Percentiles rank a stretch among this genome's conserved stretches.
Evolutionary conservation across 2,113 vertebrate species (phyloP).

Genomic region (Condylura cristata): DNA sequence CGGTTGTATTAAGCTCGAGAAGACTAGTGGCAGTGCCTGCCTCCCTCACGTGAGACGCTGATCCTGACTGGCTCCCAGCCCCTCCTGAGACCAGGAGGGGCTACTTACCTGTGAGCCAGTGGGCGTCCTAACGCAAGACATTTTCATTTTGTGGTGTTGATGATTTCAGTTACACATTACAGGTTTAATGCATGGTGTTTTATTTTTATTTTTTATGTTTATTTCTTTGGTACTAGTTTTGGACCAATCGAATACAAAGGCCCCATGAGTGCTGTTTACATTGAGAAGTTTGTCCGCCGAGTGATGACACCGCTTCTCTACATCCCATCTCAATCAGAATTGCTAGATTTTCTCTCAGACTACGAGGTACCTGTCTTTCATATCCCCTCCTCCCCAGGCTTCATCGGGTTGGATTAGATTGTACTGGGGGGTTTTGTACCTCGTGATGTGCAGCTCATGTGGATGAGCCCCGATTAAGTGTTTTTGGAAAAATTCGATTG

Average conservation of each 20-base stretch:
- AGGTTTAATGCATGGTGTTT: constrained; percentile 64
- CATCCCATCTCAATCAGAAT: constrained; percentile 91
- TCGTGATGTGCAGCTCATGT: constrained; percentile 14
- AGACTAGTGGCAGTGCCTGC: not conserved
- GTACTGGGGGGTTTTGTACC: constrained; percentile 16
- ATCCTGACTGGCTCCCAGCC: not conserved
- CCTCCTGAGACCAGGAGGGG: not conserved
- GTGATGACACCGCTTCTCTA: constrained; percentile 96
- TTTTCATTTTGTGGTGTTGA: constrained; percentile 46
- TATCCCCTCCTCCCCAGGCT: constrained; percentile 77
- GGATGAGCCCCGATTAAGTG: constrained; percentile 13
- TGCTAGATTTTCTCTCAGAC: constrained; percentile 93
- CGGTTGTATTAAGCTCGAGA: not conserved
- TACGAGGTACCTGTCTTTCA: constrained; percentile 91
- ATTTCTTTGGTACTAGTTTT: constrained; percentile 89
- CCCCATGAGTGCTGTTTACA: constrained; percentile 93
- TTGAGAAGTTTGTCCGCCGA: constrained; percentile 95
- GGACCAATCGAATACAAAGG: constrained; percentile 98
- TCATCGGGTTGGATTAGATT: constrained; percentile 64
- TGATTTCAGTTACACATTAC: constrained; percentile 54
- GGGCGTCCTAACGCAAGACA: not conserved
- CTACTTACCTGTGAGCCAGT: not conserved
- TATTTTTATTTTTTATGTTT: constrained; percentile 60
- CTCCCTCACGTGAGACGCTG: not conserved
- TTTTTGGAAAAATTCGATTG: constrained; percentile 15